Conservation (phyloP, 2,888 invertebrate genomes). For the Stictocephala bisonia region DNA sequence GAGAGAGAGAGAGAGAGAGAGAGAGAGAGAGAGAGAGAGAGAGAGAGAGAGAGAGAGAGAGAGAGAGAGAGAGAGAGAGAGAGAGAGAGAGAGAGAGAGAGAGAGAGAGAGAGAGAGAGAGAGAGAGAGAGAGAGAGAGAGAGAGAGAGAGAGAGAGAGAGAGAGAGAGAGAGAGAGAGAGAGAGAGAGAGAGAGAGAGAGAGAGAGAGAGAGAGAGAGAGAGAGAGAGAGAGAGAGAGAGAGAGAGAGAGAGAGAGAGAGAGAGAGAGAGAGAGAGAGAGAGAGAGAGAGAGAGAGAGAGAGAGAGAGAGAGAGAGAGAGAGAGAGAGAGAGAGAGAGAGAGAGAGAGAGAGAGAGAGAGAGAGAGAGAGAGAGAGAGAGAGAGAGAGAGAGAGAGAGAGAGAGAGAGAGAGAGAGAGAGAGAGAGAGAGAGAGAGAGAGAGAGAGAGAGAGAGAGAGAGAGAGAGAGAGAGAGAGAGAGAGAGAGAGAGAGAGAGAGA, state of each 20-base stretch:
- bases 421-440: slow-evolving; percentile 9
- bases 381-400: slow-evolving; percentile 15
- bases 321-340: slow-evolving; percentile 10
- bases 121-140: neutral
- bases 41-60: neutral
- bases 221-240: neutral
- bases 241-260: neutral
- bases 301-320: slow-evolving; percentile 10
- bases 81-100: neutral
- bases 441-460: slow-evolving; percentile 2
- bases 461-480: slow-evolving; percentile 11
- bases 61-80: neutral
- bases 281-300: neutral
- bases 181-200: neutral
- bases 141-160: neutral
- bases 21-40: neutral
- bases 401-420: slow-evolving; percentile 14
- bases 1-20: neutral
- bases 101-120: neutral
- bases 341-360: neutral
- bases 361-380: slow-evolving; percentile 16
- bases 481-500: slow-evolving; percentile 19
- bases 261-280: neutral
- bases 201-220: neutral
- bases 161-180: neutral